phyloP scores from a whole-genome alignment of 1,140 invertebrate genomes.

The Anadara kagoshimensis region DNA sequence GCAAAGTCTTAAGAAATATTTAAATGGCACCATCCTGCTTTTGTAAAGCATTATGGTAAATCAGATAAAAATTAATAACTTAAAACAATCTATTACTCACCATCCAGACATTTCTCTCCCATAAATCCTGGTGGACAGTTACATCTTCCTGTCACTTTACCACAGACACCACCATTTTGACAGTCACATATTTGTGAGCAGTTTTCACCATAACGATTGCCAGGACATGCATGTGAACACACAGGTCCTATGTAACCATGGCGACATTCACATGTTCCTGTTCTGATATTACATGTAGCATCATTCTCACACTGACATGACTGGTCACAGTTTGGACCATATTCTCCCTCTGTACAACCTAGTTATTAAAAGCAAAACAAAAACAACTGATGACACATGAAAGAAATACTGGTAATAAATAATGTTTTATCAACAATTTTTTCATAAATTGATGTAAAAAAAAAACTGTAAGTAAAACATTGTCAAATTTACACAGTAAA shows the following conservation, averaged over 20 bases:
- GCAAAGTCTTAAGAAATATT: neutral
- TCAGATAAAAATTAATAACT: constrained; percentile 78
- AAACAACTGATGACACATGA: neutral
- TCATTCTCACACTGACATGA: constrained; percentile 69
- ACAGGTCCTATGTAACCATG: constrained; percentile 60
- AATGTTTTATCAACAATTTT: no score
- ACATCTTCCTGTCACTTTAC: constrained; percentile 87
- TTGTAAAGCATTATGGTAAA: constrained; percentile 78
- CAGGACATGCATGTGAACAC: constrained; percentile 57
- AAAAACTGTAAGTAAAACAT: no score
- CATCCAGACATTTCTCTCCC: constrained; percentile 51
- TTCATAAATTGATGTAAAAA: no score
- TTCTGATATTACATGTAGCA: constrained; percentile 71
- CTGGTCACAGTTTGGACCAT: constrained; percentile 60
- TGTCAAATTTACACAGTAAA: no score
- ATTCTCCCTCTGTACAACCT: constrained; percentile 61
- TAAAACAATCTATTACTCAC: constrained; percentile 25
- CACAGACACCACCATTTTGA: constrained; percentile 76
- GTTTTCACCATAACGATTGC: constrained; percentile 80
- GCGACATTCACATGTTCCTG: constrained; percentile 56
- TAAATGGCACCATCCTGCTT: neutral
- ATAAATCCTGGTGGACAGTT: constrained; percentile 82
- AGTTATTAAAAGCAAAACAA: neutral
- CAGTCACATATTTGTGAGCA: constrained; percentile 86
- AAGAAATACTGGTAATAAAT: no score